These are phyloP conservation scores for Isurus oxyrinchus DNA, from an alignment of 2,113 vertebrate genomes.

Conservation along the genomic window DNA sequence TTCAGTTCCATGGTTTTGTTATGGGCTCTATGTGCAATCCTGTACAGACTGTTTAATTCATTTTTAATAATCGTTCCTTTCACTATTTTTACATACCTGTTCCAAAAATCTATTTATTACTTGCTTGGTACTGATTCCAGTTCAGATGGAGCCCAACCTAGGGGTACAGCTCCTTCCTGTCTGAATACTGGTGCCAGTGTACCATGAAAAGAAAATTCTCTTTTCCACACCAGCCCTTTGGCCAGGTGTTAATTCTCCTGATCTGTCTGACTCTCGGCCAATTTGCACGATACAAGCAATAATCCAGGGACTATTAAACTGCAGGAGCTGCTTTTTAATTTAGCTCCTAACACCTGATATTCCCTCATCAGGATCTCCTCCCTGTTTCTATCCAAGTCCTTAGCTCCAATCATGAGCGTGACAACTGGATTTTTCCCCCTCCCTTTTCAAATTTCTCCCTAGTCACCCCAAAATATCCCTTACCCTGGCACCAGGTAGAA, in stretches of 20 bases:
- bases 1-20: neutral
- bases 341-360: neutral
- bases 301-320: neutral
- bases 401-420: neutral
- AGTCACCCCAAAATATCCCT: neutral
- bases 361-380: neutral
- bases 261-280: neutral
- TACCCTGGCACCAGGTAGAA: too few species aligned
- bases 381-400: too few species aligned
- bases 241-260: neutral
- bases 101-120: too few species aligned
- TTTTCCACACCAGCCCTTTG: neutral
- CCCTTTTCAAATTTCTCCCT: neutral
- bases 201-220: neutral
- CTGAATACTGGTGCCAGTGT: too few species aligned
- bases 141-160: too few species aligned
- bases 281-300: neutral
- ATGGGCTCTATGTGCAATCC: neutral
- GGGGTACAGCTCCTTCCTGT: too few species aligned
- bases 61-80: neutral
- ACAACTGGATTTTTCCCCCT: neutral
- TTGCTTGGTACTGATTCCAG: too few species aligned
- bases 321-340: neutral
- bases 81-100: too few species aligned
- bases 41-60: neutral